These are phyloP conservation scores for Crossocerus cetratus DNA, from an alignment of 2,888 invertebrate species.

Conservation along the genomic window DNA sequence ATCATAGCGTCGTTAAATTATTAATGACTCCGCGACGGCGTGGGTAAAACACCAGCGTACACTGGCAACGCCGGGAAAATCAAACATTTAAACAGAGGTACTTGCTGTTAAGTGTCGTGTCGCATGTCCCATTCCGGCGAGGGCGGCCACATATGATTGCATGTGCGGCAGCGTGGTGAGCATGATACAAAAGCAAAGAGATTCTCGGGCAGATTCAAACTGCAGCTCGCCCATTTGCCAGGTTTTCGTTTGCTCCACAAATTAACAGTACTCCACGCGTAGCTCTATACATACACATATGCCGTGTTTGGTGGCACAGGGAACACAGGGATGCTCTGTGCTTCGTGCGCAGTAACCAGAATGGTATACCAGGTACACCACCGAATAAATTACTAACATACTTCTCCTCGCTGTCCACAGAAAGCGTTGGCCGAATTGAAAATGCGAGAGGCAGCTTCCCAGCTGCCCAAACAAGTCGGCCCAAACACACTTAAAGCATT, in stretches of 20 bases:
- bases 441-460: too few species aligned
- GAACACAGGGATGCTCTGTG: not conserved
- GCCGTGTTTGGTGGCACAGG: not conserved
- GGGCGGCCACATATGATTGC: slow-evolving; percentile 12
- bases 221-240: slow-evolving; percentile 34
- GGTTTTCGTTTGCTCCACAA: slow-evolving; percentile 38
- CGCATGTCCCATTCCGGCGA: not conserved
- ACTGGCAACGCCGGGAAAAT: slow-evolving; percentile 19
- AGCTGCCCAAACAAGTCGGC: too few species aligned
- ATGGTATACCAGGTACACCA: too few species aligned
- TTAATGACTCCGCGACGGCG: too few species aligned
- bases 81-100: slow-evolving; percentile 18
- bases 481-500: too few species aligned
- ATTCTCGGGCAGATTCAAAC: slow-evolving; percentile 44
- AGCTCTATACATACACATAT: slow-evolving; percentile 19
- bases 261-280: slow-evolving; percentile 47
- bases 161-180: not conserved
- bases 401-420: too few species aligned
- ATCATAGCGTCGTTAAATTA: too few species aligned
- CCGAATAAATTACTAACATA: too few species aligned
- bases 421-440: too few species aligned
- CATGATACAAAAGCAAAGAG: slow-evolving; percentile 13
- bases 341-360: too few species aligned
- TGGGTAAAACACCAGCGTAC: not conserved
- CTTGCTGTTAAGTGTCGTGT: slow-evolving; percentile 18